Base-by-base conservation (phyloP, 2,113 vertebrate genomes). In the Rana temporaria region DNA sequence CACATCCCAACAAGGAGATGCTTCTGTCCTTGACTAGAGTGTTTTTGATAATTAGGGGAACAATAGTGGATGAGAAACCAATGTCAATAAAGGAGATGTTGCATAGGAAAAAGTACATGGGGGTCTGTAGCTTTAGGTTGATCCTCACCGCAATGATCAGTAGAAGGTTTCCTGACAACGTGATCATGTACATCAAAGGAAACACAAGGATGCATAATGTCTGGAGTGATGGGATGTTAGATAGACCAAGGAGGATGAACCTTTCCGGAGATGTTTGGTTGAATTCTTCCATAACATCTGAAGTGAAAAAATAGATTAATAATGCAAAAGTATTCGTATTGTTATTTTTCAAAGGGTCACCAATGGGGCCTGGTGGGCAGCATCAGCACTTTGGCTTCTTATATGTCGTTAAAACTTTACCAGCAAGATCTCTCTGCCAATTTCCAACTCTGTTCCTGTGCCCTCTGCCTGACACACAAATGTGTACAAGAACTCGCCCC, bases 81-180 rank as follows among this genome's bases (percentile, higher is more conserved):
- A 78, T 65, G 75, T 78, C 75, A 32, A 78, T 78, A n/a, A 78
- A 1, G 18, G 75, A 64, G 20, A 78, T 60, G n/a, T 64, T 78
- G 4, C 60, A 26, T 6, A 78, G 59, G 18, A 78, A 78, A 20
- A 65, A 42, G 38, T 42, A 42, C 38, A 42, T 42, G 9, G 38
- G 38, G 38, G 74, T 77, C 17, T 63, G 74, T 16, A 77, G 14
- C 3, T n/a, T 3, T 8, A 20, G 20, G 17, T 32, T 77, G 2
- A 77, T 62, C 20, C 17, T 64, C n/a, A 77, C 74, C 7, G 15
- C 55, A 16, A 52, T 20, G 12, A 77, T 38, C 17, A 77, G 57
- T 5, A 77, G 38, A 62, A 34, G 0, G 38, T 77, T 77, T 64
- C 32, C 74, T 52, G 30, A 20, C 16, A 77, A 24, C 0, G 74